Conservation (phyloP, 2,888 invertebrate genomes). For the Dasysyrphus tricinctus region DNA sequence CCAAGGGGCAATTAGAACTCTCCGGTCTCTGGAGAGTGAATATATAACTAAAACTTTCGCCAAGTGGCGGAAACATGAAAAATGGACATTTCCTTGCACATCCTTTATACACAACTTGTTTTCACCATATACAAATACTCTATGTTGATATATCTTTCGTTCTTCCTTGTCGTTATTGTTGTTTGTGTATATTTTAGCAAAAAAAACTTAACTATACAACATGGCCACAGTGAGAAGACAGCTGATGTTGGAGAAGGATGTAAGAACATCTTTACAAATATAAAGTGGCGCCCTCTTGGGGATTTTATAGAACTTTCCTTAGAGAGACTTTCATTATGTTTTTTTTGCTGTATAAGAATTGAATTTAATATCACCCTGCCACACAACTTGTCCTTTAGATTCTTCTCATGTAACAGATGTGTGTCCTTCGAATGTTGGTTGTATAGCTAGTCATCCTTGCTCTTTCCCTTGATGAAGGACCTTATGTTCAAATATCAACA, state of each 20-base stretch:
- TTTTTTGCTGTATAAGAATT: slow-evolving; percentile 9
- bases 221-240: slow-evolving; percentile 29
- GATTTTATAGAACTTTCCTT: slow-evolving; percentile 53
- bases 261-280: slow-evolving; percentile 19
- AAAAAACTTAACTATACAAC: slow-evolving; percentile 45
- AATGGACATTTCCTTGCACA: slow-evolving; percentile 75
- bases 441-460: background rate
- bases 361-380: slow-evolving; percentile 51
- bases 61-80: slow-evolving; percentile 76
- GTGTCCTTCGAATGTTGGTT: slow-evolving; percentile 26
- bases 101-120: slow-evolving; percentile 41
- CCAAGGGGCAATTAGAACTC: slow-evolving; percentile 75
- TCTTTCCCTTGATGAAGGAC: slow-evolving; percentile 37
- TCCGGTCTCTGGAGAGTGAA: slow-evolving; percentile 53
- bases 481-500: slow-evolving; percentile 50
- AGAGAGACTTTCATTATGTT: background rate
- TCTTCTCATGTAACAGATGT: slow-evolving; percentile 56
- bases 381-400: slow-evolving; percentile 8
- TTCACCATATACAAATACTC: background rate
- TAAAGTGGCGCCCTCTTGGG: slow-evolving; percentile 58
- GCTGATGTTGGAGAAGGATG: slow-evolving; percentile 30
- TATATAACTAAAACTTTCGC: slow-evolving; percentile 71
- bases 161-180: slow-evolving; percentile 9
- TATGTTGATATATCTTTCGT: background rate
- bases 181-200: background rate